A percentile compares a stretch with the other conserved stretches of the same genome.
These are phyloP conservation scores for Diachasma alloeum DNA, from an alignment of 1,140 invertebrate species.

Conservation along the genomic window DNA sequence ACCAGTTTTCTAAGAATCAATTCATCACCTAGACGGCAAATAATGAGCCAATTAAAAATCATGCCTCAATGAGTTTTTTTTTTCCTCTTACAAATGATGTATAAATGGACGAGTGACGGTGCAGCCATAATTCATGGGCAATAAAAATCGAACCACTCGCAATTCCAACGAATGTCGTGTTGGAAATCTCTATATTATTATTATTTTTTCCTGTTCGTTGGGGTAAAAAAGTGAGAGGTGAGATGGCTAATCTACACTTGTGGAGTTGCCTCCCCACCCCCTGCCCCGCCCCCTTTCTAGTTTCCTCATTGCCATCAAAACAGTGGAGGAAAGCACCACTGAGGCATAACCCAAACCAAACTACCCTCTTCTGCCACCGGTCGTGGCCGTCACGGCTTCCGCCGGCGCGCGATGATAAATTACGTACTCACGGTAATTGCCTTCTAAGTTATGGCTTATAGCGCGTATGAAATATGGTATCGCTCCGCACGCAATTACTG, in stretches of 20 bases:
- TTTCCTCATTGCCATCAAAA: constrained; percentile 11
- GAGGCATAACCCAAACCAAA: constrained; percentile 13
- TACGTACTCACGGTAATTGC: constrained; percentile 69
- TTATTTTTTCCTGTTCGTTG: not conserved
- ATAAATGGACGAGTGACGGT: not conserved
- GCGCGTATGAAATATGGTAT: constrained; percentile 69
- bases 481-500: constrained; percentile 68
- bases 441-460: constrained; percentile 69
- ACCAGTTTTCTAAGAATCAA: constrained; percentile 4
- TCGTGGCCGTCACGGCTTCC: constrained; percentile 41
- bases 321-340: constrained; percentile 20
- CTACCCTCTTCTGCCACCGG: constrained; percentile 35
- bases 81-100: not conserved
- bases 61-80: not conserved
- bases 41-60: constrained; percentile 12
- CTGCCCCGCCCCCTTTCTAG: constrained; percentile 4
- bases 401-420: constrained; percentile 63
- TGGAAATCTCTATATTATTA: not conserved
- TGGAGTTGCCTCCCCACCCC: not conserved
- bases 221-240: not conserved
- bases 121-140: not conserved
- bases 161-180: not conserved
- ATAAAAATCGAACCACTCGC: not conserved
- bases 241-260: not conserved
- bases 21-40: constrained; percentile 3